Percentiles rank a stretch among this genome's conserved stretches.
Conservation (phyloP, 2,113 vertebrate species). For the mouse (Mus musculus) region GRCm39 chr1:85687501-85688000, state of each 20-base stretch:
- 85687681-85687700: not conserved
- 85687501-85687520: not conserved
- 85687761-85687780: not conserved
- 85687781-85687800: not conserved
- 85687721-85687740: not conserved
- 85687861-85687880: too few relatives aligned
- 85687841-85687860: too few relatives aligned
- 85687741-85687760: too few relatives aligned
- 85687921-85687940: not conserved
- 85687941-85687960: not conserved
- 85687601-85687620: not conserved
- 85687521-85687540: not conserved
- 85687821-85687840: not conserved
- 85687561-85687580: not conserved
- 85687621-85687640: not conserved
- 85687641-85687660: not conserved
- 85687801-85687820: not conserved
- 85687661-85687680: not conserved
- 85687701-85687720: not conserved
- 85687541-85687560: not conserved
- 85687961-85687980: not conserved
- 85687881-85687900: too few relatives aligned
- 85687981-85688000: not conserved
- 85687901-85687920: not conserved
- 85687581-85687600: not conserved